Conservation (phyloP, 30 jellyfish, hydroid and myxozoan genomes). For the Phacellophora camtschatica region DNA sequence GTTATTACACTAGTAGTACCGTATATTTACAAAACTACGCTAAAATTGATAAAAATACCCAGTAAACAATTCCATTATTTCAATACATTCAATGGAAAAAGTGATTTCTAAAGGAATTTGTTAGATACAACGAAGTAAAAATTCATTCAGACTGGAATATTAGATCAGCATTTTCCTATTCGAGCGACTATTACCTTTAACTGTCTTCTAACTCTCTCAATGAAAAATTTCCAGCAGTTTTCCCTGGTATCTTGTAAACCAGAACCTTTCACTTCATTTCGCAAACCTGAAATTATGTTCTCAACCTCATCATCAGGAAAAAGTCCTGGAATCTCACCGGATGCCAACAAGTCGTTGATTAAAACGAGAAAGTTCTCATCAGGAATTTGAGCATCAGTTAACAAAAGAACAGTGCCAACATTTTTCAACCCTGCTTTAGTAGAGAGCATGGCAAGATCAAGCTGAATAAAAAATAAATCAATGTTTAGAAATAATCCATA, state of each 20-base stretch:
- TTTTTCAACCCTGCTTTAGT: constrained; percentile 98
- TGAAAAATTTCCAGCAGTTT: constrained; percentile 95
- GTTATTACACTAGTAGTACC: neutral
- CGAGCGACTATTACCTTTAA: no score
- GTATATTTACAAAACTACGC: no score
- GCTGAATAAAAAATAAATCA: constrained; percentile 34
- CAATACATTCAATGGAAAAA: no score
- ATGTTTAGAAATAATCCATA: neutral
- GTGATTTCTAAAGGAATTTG: no score
- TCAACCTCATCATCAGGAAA: constrained; percentile 97
- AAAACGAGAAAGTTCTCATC: constrained; percentile 92
- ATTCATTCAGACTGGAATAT: no score
- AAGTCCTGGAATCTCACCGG: constrained; percentile 98
- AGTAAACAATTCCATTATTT: no score
- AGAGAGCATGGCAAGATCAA: constrained; percentile 92
- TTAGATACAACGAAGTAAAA: no score
- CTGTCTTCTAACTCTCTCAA: constrained; percentile 93
- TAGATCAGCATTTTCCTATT: no score
- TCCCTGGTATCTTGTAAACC: constrained; percentile 98
- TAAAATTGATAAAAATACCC: no score
- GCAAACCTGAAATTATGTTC: constrained; percentile 80
- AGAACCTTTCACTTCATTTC: constrained; percentile 96
- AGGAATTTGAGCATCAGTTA: constrained; percentile 98
- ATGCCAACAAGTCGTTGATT: constrained; percentile 91
- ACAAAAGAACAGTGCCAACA: constrained; percentile 88